Evolutionary conservation across 1,140 invertebrate genomes (phyloP), one percentile per base, ranked within the genome.

Genomic region (Galleria mellonella): DNA sequence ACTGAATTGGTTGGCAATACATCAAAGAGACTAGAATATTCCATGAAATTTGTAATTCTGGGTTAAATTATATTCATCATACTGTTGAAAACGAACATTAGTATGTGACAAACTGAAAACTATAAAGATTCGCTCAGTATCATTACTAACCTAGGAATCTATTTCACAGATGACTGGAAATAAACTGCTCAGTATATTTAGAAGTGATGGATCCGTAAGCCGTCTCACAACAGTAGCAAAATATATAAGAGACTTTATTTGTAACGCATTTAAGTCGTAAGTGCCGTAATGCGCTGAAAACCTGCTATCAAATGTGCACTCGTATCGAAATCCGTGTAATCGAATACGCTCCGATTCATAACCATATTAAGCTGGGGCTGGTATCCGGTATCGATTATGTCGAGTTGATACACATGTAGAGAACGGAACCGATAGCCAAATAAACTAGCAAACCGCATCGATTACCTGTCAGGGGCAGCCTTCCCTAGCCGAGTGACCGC

Each of bases 361-460:
- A 61, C 45, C 54, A 53, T 55, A 63, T 63, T 59, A 60, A 49
- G 48, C 35, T 32, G 33, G 53, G 51, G 49, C 47, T 38, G 46
- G 51, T 55, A 66, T 67, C 65, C 38, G 46, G 51, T 55, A 66
- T 67, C 65, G 72, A 75, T 76, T 75, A 72, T 73, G 76, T 73
- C 68, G 64, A 69, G 68, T 71, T 73, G 70, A 81, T 81, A 81
- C 72, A 76, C 72, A 72, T 75, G 63, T 72, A 61, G 70, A 60
- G 64, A 74, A 58, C 74, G 70, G 66, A 66, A 70, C 72, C 66
- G 74, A 81, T 83, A 81, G 79, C 79, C 74, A 81, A 81, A 83
- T 83, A 83, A 83, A 83, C 79, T 78, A 81, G 72, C 63, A 71
- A 70, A 72, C 72, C 71, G 68, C 72, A 83, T 83, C 74, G 79